phyloP scores from a whole-genome alignment of 2,113 vertebrate genomes.

The Formicarius rufipectus region DNA sequence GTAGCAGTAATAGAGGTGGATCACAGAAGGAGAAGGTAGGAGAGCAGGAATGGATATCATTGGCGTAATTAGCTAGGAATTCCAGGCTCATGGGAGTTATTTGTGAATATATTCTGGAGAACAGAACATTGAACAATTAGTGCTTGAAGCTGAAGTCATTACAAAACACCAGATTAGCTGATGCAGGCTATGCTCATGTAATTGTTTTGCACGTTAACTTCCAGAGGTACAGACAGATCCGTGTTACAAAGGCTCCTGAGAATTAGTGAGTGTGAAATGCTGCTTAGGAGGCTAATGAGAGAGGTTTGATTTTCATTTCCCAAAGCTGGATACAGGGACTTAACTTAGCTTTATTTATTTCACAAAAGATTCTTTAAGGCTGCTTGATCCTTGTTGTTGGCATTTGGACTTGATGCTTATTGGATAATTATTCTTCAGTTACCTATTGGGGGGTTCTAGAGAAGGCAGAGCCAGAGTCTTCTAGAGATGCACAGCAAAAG shows the following conservation, averaged over 20 bases:
- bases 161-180: not conserved
- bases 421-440: not conserved
- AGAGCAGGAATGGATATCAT: not conserved
- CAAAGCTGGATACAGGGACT: not conserved
- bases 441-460: not conserved
- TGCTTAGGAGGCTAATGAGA: not conserved
- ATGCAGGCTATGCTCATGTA: not conserved
- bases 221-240: not conserved
- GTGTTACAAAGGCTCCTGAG: not conserved
- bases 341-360: conserved; percentile 3
- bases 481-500: not conserved
- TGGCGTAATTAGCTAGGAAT: not conserved
- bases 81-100: not conserved
- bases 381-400: not conserved
- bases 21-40: not conserved
- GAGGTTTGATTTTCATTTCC: not conserved
- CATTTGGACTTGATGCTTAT: not conserved
- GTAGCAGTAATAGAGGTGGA: not conserved
- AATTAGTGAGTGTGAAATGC: not conserved
- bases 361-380: not conserved
- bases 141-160: not conserved
- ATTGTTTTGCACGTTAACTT: not conserved
- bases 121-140: not conserved
- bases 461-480: not conserved
- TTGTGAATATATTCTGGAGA: not conserved